Percentiles rank a stretch among this genome's conserved stretches.
Conservation (phyloP, 2,113 vertebrate genomes). For the Notarius quadriscutis region DNA sequence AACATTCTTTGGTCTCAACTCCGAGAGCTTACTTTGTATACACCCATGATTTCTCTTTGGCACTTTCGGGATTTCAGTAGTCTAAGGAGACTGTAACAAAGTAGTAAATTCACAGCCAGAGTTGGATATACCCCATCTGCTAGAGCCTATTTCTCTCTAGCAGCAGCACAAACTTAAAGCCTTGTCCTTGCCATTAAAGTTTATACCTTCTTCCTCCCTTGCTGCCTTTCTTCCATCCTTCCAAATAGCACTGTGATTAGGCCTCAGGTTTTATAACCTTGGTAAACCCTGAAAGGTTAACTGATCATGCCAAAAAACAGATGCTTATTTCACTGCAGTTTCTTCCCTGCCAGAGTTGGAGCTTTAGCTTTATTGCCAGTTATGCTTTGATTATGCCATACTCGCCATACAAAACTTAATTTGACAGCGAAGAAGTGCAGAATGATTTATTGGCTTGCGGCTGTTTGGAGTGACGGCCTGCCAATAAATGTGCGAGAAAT, state of each 20-base stretch:
- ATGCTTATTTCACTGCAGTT: conserved; percentile 16
- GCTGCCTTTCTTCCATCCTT: background rate
- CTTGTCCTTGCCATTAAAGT: background rate
- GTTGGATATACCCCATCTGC: conserved; percentile 5
- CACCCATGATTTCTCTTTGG: background rate
- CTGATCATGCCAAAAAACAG: conserved; percentile 21
- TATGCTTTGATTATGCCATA: conserved; percentile 14
- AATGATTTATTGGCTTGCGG: conserved; percentile 19
- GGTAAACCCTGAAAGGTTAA: conserved; percentile 4
- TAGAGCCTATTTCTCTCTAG: background rate
- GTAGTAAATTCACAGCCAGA: conserved; percentile 1
- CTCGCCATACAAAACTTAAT: conserved; percentile 29
- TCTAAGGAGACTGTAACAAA: conserved; percentile 7
- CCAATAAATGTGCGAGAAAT: conserved; percentile 32
- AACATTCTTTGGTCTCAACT: conserved; percentile 12
- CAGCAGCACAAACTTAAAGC: conserved; percentile 1
- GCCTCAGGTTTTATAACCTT: conserved; percentile 10
- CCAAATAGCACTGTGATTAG: conserved; percentile 19
- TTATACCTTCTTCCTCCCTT: background rate
- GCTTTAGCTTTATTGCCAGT: conserved; percentile 11
- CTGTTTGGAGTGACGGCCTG: conserved; percentile 21
- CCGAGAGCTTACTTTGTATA: conserved; percentile 1
- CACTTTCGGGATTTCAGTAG: conserved; percentile 4
- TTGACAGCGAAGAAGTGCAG: conserved; percentile 35
- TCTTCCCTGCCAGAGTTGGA: background rate